A percentile compares a stretch with the other conserved stretches of the same genome.
These are phyloP conservation scores for Crocidura indochinensis DNA, from an alignment of 2,797 vertebrate genomes.

Conservation along the genomic window DNA sequence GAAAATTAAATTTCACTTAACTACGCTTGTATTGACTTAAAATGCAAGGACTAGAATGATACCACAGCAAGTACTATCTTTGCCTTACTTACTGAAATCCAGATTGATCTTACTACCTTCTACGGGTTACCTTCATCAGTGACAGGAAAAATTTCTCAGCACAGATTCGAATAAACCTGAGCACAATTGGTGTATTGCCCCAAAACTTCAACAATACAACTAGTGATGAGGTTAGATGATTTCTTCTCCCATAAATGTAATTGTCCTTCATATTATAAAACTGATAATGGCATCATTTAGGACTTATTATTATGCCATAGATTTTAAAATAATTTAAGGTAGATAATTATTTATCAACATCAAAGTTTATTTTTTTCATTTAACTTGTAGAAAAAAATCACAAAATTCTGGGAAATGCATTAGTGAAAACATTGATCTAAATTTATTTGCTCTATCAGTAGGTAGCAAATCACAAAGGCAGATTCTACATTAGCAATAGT, in stretches of 20 bases:
- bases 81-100: too few species aligned
- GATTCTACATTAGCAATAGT: background rate
- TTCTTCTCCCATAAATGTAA: background rate
- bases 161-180: too few species aligned
- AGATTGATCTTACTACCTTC: background rate
- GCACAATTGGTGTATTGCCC: too few species aligned
- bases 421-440: background rate
- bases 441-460: background rate
- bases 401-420: background rate
- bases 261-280: background rate
- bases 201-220: too few species aligned
- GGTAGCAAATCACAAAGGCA: background rate
- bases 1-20: background rate
- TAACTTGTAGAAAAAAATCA: background rate
- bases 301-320: background rate
- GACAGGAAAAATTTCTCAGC: too few species aligned
- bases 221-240: background rate
- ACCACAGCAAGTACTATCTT: too few species aligned
- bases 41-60: background rate
- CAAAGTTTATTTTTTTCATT: background rate
- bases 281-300: background rate
- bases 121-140: too few species aligned
- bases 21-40: constrained; percentile 26
- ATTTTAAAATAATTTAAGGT: background rate
- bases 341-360: background rate